Evolutionary conservation across 2,888 invertebrate species (phyloP).

Genomic region (Buathra laborator): DNA sequence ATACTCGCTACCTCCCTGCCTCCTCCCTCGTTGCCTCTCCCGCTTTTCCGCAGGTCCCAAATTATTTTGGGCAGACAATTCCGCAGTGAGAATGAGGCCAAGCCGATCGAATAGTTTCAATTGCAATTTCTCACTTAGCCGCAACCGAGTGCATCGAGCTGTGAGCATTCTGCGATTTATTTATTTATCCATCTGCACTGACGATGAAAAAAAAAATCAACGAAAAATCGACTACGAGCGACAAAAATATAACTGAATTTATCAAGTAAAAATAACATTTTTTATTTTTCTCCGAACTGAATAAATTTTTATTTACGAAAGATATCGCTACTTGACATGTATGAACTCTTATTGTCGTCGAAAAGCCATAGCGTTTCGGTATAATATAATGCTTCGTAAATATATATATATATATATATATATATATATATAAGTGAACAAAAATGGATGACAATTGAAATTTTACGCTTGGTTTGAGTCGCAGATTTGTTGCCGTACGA

Average conservation of each 20-base stretch:
- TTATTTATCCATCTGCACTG: conserved; percentile 25
- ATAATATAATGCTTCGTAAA: conserved; percentile 4
- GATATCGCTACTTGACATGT: not conserved
- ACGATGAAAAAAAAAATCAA: not conserved
- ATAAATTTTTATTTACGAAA: not conserved
- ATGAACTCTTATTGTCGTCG: conserved; percentile 5
- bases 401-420: not conserved
- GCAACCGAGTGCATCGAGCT: conserved; percentile 29
- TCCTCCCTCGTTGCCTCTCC: not conserved
- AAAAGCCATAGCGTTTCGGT: not conserved
- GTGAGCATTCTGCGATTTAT: conserved; percentile 16
- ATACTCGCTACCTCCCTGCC: not conserved
- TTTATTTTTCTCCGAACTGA: not conserved
- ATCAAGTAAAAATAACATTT: not conserved
- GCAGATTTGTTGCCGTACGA: conserved; percentile 22
- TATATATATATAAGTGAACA: not conserved
- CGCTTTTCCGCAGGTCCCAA: conserved; percentile 16
- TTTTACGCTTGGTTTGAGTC: conserved; percentile 26
- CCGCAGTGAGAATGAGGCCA: conserved; percentile 17
- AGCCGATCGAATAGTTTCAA: conserved; percentile 25
- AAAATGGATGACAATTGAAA: conserved; percentile 40
- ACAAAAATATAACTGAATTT: not conserved
- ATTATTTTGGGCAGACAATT: conserved; percentile 51
- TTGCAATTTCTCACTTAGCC: conserved; percentile 32
- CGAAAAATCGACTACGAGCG: not conserved